Percentiles rank a stretch among this genome's conserved stretches.
phyloP scores from a whole-genome alignment of 2,797 vertebrate species.

The Rhadinocentrus ornatus region DNA sequence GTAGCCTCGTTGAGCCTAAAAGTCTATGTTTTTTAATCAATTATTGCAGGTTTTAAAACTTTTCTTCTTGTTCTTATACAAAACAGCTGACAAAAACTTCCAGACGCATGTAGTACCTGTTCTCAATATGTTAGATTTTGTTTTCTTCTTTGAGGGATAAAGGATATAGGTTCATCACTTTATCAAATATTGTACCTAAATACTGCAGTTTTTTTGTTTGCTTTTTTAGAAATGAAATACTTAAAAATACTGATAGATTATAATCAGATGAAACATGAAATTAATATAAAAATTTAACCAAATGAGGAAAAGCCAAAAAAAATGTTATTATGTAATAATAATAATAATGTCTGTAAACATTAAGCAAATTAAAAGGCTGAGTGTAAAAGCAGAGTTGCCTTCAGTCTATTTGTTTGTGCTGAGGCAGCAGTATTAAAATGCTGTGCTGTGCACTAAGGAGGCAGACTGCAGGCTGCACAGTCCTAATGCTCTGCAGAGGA shows the following conservation, averaged over 20 bases:
- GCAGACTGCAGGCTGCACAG: constrained; percentile 43
- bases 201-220: background rate
- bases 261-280: background rate
- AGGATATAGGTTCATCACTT: background rate
- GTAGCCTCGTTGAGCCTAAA: background rate
- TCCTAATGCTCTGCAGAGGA: constrained; percentile 64
- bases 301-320: background rate
- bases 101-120: background rate
- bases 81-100: background rate
- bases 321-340: no score
- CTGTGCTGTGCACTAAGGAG: constrained; percentile 67
- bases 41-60: background rate
- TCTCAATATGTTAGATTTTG: background rate
- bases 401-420: constrained; percentile 60
- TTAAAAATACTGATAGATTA: background rate
- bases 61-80: no score
- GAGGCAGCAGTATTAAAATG: constrained; percentile 67
- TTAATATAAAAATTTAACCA: constrained; percentile 5
- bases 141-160: background rate
- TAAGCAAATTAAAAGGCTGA: constrained; percentile 35
- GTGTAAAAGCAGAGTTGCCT: constrained; percentile 46
- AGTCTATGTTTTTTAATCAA: background rate
- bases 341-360: constrained; percentile 23
- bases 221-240: background rate
- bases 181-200: background rate